These are phyloP conservation scores for Serranus cabrilla DNA, from an alignment of 2,797 vertebrate species.

Conservation along the genomic window DNA sequence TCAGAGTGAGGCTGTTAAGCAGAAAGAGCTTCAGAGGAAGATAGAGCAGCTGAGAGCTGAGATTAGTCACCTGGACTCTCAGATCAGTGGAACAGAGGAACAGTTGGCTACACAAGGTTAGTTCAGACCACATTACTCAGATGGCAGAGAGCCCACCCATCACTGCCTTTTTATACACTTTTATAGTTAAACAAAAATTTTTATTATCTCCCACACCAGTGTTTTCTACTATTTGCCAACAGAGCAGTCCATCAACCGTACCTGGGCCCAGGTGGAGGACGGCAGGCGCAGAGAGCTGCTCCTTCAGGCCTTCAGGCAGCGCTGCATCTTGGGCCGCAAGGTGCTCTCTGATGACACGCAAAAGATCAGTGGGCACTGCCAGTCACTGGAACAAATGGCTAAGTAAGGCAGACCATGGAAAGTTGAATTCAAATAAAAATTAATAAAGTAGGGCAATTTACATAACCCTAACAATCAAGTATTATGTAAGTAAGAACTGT, in stretches of 20 bases:
- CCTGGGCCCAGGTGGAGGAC: slow-evolving; percentile 78
- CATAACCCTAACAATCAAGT: not conserved
- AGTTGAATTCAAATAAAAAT: not conserved
- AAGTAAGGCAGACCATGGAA: slow-evolving; percentile 63
- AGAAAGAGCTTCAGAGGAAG: slow-evolving; percentile 79
- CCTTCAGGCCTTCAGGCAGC: slow-evolving; percentile 79
- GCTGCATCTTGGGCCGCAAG: slow-evolving; percentile 59
- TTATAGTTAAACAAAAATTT: not conserved
- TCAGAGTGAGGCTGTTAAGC: slow-evolving; percentile 76
- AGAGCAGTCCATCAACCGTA: slow-evolving; percentile 76
- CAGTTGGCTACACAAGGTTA: slow-evolving; percentile 83
- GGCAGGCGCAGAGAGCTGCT: slow-evolving; percentile 73
- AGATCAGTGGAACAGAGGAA: slow-evolving; percentile 82
- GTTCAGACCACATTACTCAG: not conserved
- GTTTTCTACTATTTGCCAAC: slow-evolving; percentile 31
- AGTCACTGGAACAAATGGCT: slow-evolving; percentile 76
- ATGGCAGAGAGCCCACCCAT: not conserved
- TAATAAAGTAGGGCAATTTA: not conserved
- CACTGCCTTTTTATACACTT: not conserved
- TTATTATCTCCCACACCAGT: not conserved
- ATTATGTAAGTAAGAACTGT: not conserved
- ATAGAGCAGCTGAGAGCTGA: slow-evolving; percentile 83
- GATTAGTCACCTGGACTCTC: slow-evolving; percentile 83
- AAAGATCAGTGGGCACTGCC: slow-evolving; percentile 70
- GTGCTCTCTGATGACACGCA: slow-evolving; percentile 65